phyloP scores from a whole-genome alignment of 1,140 invertebrate species.

The Drosophila bocqueti region DNA sequence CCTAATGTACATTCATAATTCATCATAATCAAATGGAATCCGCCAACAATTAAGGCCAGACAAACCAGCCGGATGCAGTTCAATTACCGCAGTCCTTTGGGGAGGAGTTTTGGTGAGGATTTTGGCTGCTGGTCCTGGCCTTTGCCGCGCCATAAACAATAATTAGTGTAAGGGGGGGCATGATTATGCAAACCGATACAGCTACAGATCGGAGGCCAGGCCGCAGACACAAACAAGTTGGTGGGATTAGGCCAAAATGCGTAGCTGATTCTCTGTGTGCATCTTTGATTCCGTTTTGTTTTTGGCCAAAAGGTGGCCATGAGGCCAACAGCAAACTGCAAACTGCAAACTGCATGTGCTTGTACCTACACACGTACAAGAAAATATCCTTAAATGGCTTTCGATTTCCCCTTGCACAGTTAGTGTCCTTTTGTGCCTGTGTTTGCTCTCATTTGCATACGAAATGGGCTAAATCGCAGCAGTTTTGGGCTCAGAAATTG shows the following conservation, averaged over 20 bases:
- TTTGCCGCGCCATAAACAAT: slow-evolving; percentile 50
- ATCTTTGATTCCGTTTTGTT: slow-evolving; percentile 12
- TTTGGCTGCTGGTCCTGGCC: not conserved
- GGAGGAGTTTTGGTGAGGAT: not conserved
- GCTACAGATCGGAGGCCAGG: slow-evolving; percentile 28
- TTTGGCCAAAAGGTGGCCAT: slow-evolving; percentile 57
- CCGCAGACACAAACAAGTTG: slow-evolving; percentile 52
- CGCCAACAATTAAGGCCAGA: slow-evolving; percentile 35
- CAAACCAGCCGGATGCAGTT: slow-evolving; percentile 45
- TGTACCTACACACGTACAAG: slow-evolving; percentile 41
- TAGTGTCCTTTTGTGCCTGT: slow-evolving; percentile 18
- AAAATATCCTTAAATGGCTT: slow-evolving; percentile 68
- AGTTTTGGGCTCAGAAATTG: slow-evolving; percentile 42
- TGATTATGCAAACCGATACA: slow-evolving; percentile 58
- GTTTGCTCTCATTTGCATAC: slow-evolving; percentile 60
- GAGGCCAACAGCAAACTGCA: slow-evolving; percentile 19
- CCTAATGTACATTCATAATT: slow-evolving; percentile 26
- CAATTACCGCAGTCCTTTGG: slow-evolving; percentile 25
- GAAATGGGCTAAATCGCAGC: slow-evolving; percentile 49
- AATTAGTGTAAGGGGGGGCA: slow-evolving; percentile 49
- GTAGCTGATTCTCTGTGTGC: slow-evolving; percentile 18
- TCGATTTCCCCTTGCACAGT: slow-evolving; percentile 52
- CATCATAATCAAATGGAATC: slow-evolving; percentile 40
- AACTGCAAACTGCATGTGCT: slow-evolving; percentile 29
- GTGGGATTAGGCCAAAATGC: slow-evolving; percentile 56